Evolutionary conservation across 2,888 invertebrate genomes (phyloP).

Genomic region (Augochlorella aurata): DNA sequence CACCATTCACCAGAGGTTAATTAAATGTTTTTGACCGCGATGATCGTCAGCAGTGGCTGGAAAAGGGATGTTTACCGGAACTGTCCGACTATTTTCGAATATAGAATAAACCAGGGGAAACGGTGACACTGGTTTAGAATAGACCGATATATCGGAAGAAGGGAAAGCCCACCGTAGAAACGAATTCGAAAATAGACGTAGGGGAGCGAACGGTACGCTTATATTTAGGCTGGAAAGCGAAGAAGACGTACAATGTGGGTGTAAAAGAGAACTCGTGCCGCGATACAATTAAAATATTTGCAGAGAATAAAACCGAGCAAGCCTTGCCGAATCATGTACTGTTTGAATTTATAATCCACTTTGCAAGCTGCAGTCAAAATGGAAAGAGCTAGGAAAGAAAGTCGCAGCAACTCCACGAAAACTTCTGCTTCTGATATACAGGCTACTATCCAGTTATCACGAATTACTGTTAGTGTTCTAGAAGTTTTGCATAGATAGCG

Average conservation of each 20-base stretch:
- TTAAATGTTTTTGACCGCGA: not conserved
- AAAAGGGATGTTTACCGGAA: not conserved
- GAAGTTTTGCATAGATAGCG: constrained; percentile 4
- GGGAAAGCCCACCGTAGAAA: constrained; percentile 64
- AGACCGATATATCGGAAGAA: constrained; percentile 58
- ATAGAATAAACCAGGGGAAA: constrained; percentile 27
- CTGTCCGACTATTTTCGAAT: constrained; percentile 2
- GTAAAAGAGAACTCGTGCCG: constrained; percentile 17
- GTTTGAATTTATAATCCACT: not conserved
- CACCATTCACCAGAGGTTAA: not conserved
- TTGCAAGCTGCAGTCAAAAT: not conserved
- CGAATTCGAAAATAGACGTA: constrained; percentile 64
- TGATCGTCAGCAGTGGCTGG: not conserved
- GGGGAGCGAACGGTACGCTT: constrained; percentile 49
- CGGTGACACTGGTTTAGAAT: constrained; percentile 34
- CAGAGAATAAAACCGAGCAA: not conserved
- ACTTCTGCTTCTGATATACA: not conserved
- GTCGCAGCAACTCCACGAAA: not conserved
- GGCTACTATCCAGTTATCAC: not conserved
- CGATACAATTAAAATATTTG: not conserved
- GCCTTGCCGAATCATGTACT: not conserved
- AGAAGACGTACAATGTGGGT: constrained; percentile 60
- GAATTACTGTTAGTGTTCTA: constrained; percentile 1
- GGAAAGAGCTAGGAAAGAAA: not conserved
- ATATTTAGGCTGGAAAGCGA: constrained; percentile 65